Base-by-base conservation (phyloP, 2,888 invertebrate genomes). In the Drosophila subquinaria region DNA sequence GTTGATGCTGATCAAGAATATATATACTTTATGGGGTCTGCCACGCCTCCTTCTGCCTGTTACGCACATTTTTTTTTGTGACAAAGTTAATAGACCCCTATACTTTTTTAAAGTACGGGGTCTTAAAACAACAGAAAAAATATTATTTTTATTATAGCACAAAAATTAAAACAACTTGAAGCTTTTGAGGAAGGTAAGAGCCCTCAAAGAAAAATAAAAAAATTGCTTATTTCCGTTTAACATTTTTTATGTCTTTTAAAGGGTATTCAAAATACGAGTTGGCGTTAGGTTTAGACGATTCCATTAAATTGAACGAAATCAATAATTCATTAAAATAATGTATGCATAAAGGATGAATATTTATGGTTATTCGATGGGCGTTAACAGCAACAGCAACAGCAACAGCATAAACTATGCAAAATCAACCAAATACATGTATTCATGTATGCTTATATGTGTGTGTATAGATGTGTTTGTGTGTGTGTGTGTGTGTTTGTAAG, bases 301-400 rank as follows among this genome's bases (percentile, higher is more conserved):
- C 68, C 50, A 75, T 74, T 59, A 68, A 81, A 79, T 79, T 47
- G 70, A 68, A 76, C 56, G 75, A 69, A 84, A 84, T 84, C 89
- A 89, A 84, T 84, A 84, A 89, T 84, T 84, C 88, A 89, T 84
- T 89, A 82, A 87, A 84, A 84, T 84, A 84, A 84, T 84, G 85
- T 84, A 84, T 83, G 87, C 87, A 87, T 81, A 73, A 81, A 75
- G 73, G 69, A 74, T 83, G 81, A 81, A 81, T 83, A 84, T 83
- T 88, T 87, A 88, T 88, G 87, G 88, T 62, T 69, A 60, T 66
- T 69, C 68, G 68, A 65, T 52, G 52, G 60, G 66, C 55, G 60
- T 51, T 55, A 53, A 52, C 62, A 67, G 52, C 57, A 77, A 60
- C 70, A n/a, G n/a, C n/a, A n/a, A n/a, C n/a, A 79, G 51, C 53